phyloP scores from a whole-genome alignment of 2,888 invertebrate species.

The Platycheirus albimanus region DNA sequence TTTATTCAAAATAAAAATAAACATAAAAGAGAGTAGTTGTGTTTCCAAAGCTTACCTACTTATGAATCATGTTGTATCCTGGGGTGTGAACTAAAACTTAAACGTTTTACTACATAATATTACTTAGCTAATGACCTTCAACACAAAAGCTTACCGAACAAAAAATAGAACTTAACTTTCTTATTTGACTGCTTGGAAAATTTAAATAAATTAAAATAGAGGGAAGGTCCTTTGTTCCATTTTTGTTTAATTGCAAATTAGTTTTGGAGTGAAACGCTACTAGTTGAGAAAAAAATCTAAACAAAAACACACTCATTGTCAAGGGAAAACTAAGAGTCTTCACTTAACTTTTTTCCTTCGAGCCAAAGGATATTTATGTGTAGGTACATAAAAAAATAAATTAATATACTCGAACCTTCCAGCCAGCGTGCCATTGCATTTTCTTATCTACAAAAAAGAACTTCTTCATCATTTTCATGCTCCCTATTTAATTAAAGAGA shows the following conservation, averaged over 20 bases:
- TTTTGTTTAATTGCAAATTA: constrained; percentile 39
- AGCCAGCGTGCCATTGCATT: neutral
- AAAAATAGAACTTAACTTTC: neutral
- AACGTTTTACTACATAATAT: too few species aligned
- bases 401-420: neutral
- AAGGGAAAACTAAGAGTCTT: constrained; percentile 9
- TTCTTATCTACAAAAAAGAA: neutral
- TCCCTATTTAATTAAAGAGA: constrained; percentile 39
- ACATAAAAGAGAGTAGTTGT: too few species aligned
- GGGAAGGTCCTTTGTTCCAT: constrained; percentile 13
- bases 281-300: neutral
- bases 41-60: too few species aligned
- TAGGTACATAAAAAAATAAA: neutral
- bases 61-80: neutral
- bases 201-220: constrained; percentile 17
- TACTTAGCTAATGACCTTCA: constrained; percentile 40
- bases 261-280: constrained; percentile 8
- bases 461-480: neutral
- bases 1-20: too few species aligned
- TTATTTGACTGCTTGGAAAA: constrained; percentile 20
- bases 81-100: neutral
- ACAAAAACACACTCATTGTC: constrained; percentile 16
- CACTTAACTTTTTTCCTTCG: neutral
- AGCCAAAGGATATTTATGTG: neutral
- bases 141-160: neutral